Percentiles rank a stretch among this genome's conserved stretches.
Evolutionary conservation across 2,888 invertebrate species (phyloP).

Genomic region (Alsophila aescularia): DNA sequence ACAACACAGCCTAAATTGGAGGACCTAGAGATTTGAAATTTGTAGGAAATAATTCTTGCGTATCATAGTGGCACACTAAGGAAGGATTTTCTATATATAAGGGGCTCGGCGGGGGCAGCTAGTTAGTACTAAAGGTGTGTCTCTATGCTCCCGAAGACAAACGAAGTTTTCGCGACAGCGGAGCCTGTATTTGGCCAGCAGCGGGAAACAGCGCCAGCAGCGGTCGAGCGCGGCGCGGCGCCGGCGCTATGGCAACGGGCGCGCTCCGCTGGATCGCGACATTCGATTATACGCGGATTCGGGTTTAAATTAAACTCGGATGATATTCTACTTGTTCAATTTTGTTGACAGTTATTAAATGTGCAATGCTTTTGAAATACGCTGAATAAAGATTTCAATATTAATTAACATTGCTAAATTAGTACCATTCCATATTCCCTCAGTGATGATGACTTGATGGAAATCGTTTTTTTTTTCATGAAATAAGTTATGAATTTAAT

Average conservation of each 20-base stretch:
- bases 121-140: constrained; percentile 18
- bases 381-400: constrained; percentile 4
- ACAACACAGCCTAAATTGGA: no score
- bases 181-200: constrained; percentile 42
- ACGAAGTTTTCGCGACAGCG: constrained; percentile 31
- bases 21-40: no score
- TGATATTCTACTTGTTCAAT: constrained; percentile 16
- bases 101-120: neutral
- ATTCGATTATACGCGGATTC: constrained; percentile 28
- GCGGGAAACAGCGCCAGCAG: no score
- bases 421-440: neutral
- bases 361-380: constrained; percentile 4
- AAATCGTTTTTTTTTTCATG: neutral
- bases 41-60: no score
- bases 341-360: constrained; percentile 10
- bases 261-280: constrained; percentile 31
- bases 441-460: neutral
- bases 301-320: constrained; percentile 6
- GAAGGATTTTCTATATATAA: neutral
- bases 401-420: constrained; percentile 2
- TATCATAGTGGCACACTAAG: no score
- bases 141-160: no score
- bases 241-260: constrained; percentile 36
- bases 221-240: constrained; percentile 9
- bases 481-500: no score